Conservation (phyloP, 2,888 invertebrate species). For the Drosophila phalerata region DNA sequence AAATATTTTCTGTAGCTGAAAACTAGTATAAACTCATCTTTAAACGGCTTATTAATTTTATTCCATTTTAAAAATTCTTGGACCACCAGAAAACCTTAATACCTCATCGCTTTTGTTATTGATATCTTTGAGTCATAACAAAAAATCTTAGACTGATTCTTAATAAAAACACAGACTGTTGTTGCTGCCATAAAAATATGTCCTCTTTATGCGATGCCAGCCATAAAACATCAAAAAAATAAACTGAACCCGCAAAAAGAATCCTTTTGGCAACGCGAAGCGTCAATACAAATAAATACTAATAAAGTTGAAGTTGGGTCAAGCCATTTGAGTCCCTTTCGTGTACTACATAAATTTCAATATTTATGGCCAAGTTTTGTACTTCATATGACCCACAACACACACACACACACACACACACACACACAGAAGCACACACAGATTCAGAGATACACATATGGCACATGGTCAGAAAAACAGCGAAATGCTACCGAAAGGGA, state of each 20-base stretch:
- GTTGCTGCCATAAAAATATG: constrained; percentile 14
- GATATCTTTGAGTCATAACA: too few relatives aligned
- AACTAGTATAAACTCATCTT: too few relatives aligned
- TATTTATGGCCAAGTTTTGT: constrained; percentile 70
- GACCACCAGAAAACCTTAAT: not conserved
- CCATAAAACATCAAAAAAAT: constrained; percentile 39
- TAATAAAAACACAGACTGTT: not conserved
- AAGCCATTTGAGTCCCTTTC: constrained; percentile 40
- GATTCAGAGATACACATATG: constrained; percentile 15
- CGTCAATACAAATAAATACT: constrained; percentile 64
- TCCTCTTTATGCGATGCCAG: constrained; percentile 36
- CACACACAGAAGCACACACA: not conserved
- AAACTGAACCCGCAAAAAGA: constrained; percentile 34
- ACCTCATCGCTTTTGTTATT: not conserved
- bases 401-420: constrained; percentile 1
- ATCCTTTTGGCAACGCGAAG: constrained; percentile 23
- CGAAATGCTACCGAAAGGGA: constrained; percentile 58
- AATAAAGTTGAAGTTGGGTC: constrained; percentile 63
- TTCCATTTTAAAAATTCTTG: too few relatives aligned
- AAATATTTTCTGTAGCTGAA: too few relatives aligned
- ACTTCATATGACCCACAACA: constrained; percentile 22
- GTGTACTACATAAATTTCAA: constrained; percentile 78
- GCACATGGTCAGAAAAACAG: constrained; percentile 34
- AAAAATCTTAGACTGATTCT: constrained; percentile 4
- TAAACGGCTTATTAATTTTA: too few relatives aligned